A percentile compares a stretch with the other conserved stretches of the same genome.
These are phyloP conservation scores for Columbina picui DNA, from an alignment of 2,113 vertebrate species.

Conservation along the genomic window DNA sequence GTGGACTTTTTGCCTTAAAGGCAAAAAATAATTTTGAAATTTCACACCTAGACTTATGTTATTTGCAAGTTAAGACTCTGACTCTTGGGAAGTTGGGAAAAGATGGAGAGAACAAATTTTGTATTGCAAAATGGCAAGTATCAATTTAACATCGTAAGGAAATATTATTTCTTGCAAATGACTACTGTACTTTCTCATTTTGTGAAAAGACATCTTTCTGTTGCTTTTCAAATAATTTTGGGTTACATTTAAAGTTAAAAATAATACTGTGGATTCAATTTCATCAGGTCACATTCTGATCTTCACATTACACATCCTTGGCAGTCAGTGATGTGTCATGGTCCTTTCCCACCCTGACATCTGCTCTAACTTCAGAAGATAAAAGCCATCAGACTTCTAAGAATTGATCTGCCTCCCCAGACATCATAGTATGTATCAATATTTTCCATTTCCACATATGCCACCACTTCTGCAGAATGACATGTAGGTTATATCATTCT, in stretches of 20 bases:
- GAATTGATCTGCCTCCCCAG: neutral
- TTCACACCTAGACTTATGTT: neutral
- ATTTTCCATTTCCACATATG: neutral
- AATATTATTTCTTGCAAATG: neutral
- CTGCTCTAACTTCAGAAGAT: neutral
- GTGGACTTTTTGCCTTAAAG: neutral
- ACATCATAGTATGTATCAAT: fast-evolving
- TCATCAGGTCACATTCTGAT: neutral
- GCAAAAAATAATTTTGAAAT: neutral
- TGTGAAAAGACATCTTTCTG: neutral
- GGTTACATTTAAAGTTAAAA: neutral
- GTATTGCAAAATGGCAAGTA: neutral
- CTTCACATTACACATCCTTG: neutral
- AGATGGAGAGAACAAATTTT: neutral
- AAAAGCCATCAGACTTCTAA: neutral
- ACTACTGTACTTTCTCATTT: neutral
- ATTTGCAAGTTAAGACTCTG: neutral
- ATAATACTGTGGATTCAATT: neutral
- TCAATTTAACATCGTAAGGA: neutral
- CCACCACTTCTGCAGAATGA: neutral
- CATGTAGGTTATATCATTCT: neutral
- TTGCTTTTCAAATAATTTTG: neutral
- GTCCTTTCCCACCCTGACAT: neutral
- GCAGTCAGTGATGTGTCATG: neutral
- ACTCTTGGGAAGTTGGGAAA: neutral